Conservation (phyloP, 1,140 invertebrate species). For the Adelges cooleyi region DNA sequence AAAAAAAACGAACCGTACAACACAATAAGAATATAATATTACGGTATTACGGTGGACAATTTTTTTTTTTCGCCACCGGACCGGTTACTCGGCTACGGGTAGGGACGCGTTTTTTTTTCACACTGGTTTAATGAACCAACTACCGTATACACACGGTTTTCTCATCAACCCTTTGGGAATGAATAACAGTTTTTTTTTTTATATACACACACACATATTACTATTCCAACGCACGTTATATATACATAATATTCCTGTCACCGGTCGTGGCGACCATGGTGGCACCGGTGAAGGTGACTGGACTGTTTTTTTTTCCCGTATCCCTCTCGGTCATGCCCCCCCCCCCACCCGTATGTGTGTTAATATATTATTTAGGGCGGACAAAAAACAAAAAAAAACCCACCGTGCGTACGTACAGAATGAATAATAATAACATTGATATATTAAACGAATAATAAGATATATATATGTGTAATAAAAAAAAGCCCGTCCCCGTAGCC, state of each 20-base stretch:
- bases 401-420: no score
- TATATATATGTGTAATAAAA: no score
- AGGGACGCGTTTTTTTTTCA: conserved; percentile 6
- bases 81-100: neutral
- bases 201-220: neutral
- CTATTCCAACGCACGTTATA: neutral
- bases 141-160: neutral
- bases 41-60: neutral
- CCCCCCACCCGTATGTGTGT: no score
- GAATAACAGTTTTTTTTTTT: conserved; percentile 18
- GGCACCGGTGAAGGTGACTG: neutral
- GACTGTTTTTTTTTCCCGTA: conserved; percentile 8
- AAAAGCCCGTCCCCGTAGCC: neutral
- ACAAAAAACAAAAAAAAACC: neutral
- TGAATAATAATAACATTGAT: neutral
- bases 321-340: neutral
- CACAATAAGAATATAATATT: no score
- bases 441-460: no score
- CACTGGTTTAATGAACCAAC: conserved; percentile 16
- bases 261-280: neutral
- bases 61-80: neutral
- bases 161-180: conserved; percentile 18
- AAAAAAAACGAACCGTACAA: neutral
- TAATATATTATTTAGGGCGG: neutral
- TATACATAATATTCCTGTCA: neutral